Evolutionary conservation across 1,140 invertebrate genomes (phyloP).

Genomic region (Ceratina japonica): DNA sequence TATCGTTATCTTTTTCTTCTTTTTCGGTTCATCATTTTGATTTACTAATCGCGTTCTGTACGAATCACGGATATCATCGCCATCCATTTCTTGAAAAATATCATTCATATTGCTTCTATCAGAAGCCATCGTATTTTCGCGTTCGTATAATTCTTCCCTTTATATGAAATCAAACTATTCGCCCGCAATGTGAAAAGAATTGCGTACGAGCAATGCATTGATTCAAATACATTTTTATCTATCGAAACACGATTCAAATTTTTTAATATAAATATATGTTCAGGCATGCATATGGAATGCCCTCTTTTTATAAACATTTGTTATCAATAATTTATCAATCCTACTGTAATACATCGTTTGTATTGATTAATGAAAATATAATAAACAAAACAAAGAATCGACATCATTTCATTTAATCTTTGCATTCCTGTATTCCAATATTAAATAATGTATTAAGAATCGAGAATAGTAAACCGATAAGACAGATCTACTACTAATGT

Average conservation of each 20-base stretch:
- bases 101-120: background rate
- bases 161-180: background rate
- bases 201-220: background rate
- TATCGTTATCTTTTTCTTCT: constrained; percentile 50
- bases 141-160: no score
- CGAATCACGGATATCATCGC: background rate
- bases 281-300: constrained; percentile 7
- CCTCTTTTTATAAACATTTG: background rate
- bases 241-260: constrained; percentile 27
- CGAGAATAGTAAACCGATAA: background rate
- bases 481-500: background rate
- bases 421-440: no score
- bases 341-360: no score
- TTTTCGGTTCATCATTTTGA: background rate
- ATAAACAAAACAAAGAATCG: background rate
- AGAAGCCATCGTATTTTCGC: background rate
- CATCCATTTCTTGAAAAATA: background rate
- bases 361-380: background rate
- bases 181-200: background rate
- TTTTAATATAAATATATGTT: background rate
- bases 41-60: background rate
- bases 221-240: background rate
- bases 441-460: no score
- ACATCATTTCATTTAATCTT: no score
- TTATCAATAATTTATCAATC: background rate